These are phyloP conservation scores for Hanleya hanleyi DNA, from an alignment of 2,888 invertebrate species.

Conservation along the genomic window DNA sequence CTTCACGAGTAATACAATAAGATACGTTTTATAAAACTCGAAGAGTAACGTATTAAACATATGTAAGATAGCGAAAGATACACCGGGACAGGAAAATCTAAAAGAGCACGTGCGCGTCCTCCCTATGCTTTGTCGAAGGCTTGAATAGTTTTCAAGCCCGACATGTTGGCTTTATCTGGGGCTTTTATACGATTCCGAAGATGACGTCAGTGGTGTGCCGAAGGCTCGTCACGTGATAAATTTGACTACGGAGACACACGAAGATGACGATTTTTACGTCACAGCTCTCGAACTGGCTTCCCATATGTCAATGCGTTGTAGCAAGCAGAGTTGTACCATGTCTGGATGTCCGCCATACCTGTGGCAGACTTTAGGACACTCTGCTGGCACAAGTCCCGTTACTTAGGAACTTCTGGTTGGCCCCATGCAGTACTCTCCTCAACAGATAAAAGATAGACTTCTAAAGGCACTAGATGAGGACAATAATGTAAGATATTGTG, in stretches of 20 bases:
- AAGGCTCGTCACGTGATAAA: neutral
- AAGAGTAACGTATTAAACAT: no score
- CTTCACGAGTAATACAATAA: no score
- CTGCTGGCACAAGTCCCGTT: constrained; percentile 74
- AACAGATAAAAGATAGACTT: constrained; percentile 94
- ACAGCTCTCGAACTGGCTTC: constrained; percentile 63
- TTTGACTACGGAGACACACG: neutral
- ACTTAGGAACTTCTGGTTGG: constrained; percentile 74
- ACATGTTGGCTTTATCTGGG: neutral
- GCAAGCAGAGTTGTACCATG: constrained; percentile 60
- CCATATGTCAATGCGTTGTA: constrained; percentile 70
- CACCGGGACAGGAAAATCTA: no score
- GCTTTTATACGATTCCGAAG: constrained; percentile 6
- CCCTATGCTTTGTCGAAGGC: neutral
- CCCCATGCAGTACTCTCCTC: constrained; percentile 77
- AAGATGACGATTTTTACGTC: constrained; percentile 56
- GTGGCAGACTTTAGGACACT: constrained; percentile 74
- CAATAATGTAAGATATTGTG: constrained; percentile 91
- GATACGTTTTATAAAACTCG: no score
- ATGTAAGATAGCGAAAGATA: no score
- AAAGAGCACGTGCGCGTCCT: neutral
- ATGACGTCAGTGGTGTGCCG: neutral
- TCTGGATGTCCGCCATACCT: constrained; percentile 76
- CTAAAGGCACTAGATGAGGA: constrained; percentile 96
- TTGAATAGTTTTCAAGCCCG: constrained; percentile 7